Evolutionary conservation across 2,113 vertebrate species (phyloP), one percentile per base, ranked within the genome.

Genomic region (Hylia prasina): DNA sequence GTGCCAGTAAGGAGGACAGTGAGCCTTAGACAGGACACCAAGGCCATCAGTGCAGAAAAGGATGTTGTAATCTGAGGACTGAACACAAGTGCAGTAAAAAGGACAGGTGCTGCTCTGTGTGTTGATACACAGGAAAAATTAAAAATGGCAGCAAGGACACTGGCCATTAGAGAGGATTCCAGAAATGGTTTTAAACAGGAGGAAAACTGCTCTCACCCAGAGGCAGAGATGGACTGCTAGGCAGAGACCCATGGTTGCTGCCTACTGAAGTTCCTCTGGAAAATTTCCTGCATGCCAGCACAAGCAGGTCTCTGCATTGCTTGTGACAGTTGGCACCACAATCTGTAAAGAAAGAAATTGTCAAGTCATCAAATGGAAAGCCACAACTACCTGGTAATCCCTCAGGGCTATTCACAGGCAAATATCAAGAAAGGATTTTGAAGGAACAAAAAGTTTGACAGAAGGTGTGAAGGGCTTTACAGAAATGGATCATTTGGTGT

Each of bases 241-340:
- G 99, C 89, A 99, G 97, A 8, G 99, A 99, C 84, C 99, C 98
- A 27, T 99, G 99, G 77, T 94, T 97, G 33, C 98, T 99, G 54
- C 98, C 98, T 81, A 98, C 85, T 23, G 99, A 99, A 15, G 98
- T 96, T 5, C 98, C 98, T 82, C 98, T 98, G 63, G 98, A 98
- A 73, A 99, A 98, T 93, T 99, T 99, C 94, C 99, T 98, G 89
- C 99, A 99, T 7, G 99, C 99, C 89, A 99, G 97, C 92, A 99
- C 99, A 93, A 99, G 97, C 66, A 99, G 98, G 90, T 99, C 99
- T 88, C 99, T 98, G 96, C 99, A 99, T 73, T 99, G 99, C 97
- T 99, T 99, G 89, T 99, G 99, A 89, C 99, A 99, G 96, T 99
- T 99, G 83, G 99, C 99, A 33, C 99, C 99, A 0, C 99, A 99